These are phyloP conservation scores for Enteromius mattozi DNA, from an alignment of 2,797 vertebrate species.

Conservation along the genomic window DNA sequence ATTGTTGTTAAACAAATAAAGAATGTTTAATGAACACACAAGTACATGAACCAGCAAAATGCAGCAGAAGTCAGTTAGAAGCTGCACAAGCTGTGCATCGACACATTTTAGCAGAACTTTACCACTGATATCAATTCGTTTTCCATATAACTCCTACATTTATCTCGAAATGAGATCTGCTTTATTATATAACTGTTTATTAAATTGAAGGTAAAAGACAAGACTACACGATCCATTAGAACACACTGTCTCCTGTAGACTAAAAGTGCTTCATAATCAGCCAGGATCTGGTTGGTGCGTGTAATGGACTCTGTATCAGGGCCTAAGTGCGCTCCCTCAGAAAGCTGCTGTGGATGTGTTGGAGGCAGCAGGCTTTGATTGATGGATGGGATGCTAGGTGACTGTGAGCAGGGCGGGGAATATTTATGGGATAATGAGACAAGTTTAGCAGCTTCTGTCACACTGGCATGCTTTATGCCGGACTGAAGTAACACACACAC, in stretches of 20 bases:
- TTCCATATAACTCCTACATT: constrained; percentile 17
- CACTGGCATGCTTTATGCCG: constrained; percentile 33
- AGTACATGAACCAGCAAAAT: constrained; percentile 24
- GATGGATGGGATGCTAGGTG: constrained; percentile 76
- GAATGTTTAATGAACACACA: background rate
- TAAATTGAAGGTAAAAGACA: constrained; percentile 33
- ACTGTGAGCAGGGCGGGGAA: constrained; percentile 71
- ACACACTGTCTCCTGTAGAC: constrained; percentile 24
- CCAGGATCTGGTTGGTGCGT: constrained; percentile 12
- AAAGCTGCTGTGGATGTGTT: constrained; percentile 73
- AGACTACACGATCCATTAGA: constrained; percentile 25
- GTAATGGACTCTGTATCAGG: constrained; percentile 38
- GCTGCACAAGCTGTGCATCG: background rate
- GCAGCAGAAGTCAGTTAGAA: background rate
- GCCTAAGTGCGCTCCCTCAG: constrained; percentile 35
- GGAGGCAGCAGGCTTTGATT: constrained; percentile 69
- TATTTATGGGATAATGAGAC: constrained; percentile 69
- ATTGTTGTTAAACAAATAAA: background rate
- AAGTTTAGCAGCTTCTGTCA: constrained; percentile 50
- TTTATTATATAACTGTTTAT: constrained; percentile 1
- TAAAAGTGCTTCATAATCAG: constrained; percentile 42
- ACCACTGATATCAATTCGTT: constrained; percentile 16
- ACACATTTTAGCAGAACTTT: background rate
- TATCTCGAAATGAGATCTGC: background rate
- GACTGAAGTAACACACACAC: constrained; percentile 7